Evolutionary conservation across 2,888 invertebrate genomes (phyloP), one percentile per base, ranked within the genome.

Genomic region (Torymus auratus): DNA sequence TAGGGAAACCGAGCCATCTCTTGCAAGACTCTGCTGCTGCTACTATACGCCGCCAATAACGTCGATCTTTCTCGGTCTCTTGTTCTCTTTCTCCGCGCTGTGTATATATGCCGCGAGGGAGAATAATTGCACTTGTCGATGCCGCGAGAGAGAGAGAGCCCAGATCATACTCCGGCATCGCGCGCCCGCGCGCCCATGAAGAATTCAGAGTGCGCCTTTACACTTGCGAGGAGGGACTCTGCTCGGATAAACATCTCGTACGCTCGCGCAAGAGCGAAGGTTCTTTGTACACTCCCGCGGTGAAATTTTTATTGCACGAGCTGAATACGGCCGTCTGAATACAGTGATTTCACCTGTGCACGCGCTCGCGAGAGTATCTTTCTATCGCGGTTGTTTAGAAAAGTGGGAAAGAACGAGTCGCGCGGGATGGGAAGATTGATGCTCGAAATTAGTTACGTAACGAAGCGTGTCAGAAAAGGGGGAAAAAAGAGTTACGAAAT

Each of bases 161-260:
- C 71, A 64, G 23, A 73, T 78, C 72, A 78, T 72, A 61, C 58
- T 62, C 75, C 80, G 15, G 80, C 17, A 55, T 76, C 28, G 28
- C 20, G 20, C 20, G 20, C 1, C 1, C 20, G 20, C 2, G 20
- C 65, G 74, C 52, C 65, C 76, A 64, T 61, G 17, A 55, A 81
- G 75, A 78, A 80, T 84, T 72, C 82, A 75, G 61, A 64, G 77
- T 65, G 75, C 58, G 69, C 74, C 78, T 81, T 81, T 79, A 79
- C 76, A 53, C 76, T 73, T 28, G 56, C 50, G 56, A 14, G 65
- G 50, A 71, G 61, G 56, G 62, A 58, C 58, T 28, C 0, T 23
- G 15, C 15, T 64, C 50, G 68, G 73, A 79, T 73, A 79, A 79
- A 58, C 78, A 79, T 73, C 73, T 79, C 55, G 12, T 62, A 7